phyloP scores from a whole-genome alignment of 2,888 invertebrate genomes.

The Brachyptera putata region DNA sequence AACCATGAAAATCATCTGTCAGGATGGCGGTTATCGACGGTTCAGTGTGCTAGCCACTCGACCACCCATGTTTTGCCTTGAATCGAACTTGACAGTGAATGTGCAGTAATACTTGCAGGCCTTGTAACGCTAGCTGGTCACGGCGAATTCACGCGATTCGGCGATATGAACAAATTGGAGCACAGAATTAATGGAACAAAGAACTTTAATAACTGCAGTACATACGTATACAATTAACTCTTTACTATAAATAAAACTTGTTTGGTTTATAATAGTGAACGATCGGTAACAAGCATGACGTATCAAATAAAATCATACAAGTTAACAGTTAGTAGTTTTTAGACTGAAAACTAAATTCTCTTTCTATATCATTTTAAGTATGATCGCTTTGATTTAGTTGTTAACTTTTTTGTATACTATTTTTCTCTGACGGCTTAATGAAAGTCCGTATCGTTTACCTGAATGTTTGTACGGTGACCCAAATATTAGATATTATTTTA shows the following conservation, averaged over 20 bases:
- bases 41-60: no score
- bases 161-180: no score
- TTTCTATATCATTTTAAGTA: not conserved
- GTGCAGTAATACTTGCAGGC: no score
- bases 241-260: no score
- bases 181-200: not conserved
- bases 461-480: not conserved
- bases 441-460: not conserved
- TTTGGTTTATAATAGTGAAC: no score
- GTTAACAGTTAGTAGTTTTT: constrained; percentile 4
- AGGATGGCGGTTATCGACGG: no score
- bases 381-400: not conserved
- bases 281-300: no score
- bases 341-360: not conserved
- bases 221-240: not conserved
- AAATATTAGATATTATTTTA: no score
- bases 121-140: no score
- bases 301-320: no score
- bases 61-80: no score
- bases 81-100: not conserved
- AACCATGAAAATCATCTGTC: constrained; percentile 1
- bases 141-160: no score
- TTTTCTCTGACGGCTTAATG: not conserved
- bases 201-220: not conserved
- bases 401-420: constrained; percentile 6